A percentile compares a stretch with the other conserved stretches of the same genome.
Evolutionary conservation across 92 coral and sea anemone genomes (phyloP).

Genomic region (Phenganax subtilis): DNA sequence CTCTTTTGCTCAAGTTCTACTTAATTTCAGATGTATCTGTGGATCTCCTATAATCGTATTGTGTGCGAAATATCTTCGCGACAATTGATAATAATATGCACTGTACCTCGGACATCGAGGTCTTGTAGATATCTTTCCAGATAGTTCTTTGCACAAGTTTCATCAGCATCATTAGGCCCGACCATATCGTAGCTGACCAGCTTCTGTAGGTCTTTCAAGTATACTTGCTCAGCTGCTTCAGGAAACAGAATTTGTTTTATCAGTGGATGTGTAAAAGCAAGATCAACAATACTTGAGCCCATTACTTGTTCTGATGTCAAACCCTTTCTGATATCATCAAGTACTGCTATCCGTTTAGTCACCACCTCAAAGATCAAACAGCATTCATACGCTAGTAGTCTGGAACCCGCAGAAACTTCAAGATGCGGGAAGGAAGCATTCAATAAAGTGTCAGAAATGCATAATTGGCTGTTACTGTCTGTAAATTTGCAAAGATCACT

Average conservation of each 20-base stretch:
- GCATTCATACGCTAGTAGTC: not conserved
- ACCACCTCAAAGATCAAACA: not conserved
- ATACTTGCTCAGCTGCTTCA: not conserved
- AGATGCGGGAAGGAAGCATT: not conserved
- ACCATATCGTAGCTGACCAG: not conserved
- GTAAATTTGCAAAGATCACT: not conserved
- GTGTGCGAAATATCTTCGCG: too few relatives aligned
- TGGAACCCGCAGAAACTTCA: not conserved
- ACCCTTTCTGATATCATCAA: conserved; percentile 1
- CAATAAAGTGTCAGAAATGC: not conserved
- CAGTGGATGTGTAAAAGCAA: not conserved
- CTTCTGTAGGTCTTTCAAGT: not conserved
- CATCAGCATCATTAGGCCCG: not conserved
- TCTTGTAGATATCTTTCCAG: conserved; percentile 9
- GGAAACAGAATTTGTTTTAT: too few relatives aligned
- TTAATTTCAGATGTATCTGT: too few relatives aligned
- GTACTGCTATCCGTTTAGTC: not conserved
- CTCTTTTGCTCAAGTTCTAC: too few relatives aligned
- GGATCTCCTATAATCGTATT: too few relatives aligned
- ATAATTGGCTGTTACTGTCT: too few relatives aligned
- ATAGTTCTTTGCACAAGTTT: not conserved
- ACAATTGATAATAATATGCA: too few relatives aligned
- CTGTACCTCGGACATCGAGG: conserved; percentile 12
- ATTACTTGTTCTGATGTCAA: not conserved
- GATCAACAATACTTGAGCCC: not conserved